Evolutionary conservation across 2,888 invertebrate genomes (phyloP).

Genomic region (Polydesmus complanatus): DNA sequence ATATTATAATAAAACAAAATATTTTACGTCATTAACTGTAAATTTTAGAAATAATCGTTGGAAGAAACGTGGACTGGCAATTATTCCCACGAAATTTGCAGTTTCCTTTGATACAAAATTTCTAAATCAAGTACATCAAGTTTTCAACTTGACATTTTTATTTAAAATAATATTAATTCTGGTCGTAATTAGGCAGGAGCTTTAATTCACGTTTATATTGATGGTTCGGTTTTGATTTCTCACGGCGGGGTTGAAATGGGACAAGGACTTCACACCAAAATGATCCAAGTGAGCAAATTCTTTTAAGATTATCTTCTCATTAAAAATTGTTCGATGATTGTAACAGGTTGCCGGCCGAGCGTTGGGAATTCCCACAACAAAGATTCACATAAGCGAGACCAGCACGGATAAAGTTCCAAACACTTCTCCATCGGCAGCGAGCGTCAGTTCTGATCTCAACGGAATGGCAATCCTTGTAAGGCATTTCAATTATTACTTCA

Average conservation of each 20-base stretch:
- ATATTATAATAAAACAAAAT: not conserved
- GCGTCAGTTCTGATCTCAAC: constrained; percentile 74
- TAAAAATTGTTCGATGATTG: too few relatives aligned
- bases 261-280: constrained; percentile 89
- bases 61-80: constrained; percentile 69
- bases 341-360: constrained; percentile 57
- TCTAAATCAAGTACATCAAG: constrained; percentile 48
- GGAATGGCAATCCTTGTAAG: constrained; percentile 69
- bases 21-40: not conserved
- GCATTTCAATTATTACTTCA: not conserved
- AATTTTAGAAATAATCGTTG: constrained; percentile 55
- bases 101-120: constrained; percentile 62
- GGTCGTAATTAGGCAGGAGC: constrained; percentile 49
- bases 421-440: constrained; percentile 77
- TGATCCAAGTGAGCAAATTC: constrained; percentile 52
- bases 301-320: not conserved
- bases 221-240: constrained; percentile 70
- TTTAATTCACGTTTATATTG: constrained; percentile 64
- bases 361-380: constrained; percentile 51
- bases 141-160: not conserved
- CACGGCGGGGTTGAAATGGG: constrained; percentile 93
- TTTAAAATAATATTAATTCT: not conserved
- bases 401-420: constrained; percentile 84
- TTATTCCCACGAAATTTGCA: constrained; percentile 73
- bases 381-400: constrained; percentile 69